A percentile compares a stretch with the other conserved stretches of the same genome.
phyloP scores from a whole-genome alignment of 2,113 vertebrate species.

The Hippopotamus amphibius region DNA sequence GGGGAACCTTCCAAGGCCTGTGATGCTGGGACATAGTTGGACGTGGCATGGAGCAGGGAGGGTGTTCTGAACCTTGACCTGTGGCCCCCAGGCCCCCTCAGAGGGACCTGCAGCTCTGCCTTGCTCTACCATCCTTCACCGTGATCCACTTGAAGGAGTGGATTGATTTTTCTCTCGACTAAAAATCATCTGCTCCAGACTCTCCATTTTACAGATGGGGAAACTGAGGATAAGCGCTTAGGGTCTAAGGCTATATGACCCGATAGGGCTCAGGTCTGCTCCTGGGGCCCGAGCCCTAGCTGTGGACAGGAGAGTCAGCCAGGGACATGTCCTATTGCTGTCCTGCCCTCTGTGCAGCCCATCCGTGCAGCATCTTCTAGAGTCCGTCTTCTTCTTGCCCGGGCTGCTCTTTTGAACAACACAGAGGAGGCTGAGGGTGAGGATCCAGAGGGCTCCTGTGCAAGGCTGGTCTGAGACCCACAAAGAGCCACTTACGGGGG shows the following conservation, averaged over 20 bases:
- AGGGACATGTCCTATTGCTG: neutral
- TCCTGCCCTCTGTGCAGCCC: neutral
- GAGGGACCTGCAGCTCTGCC: neutral
- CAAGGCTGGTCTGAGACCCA: neutral
- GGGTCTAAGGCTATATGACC: neutral
- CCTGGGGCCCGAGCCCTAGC: neutral
- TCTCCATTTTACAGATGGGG: neutral
- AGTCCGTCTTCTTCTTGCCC: neutral
- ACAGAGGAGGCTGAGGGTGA: neutral
- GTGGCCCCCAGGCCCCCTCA: accelerated
- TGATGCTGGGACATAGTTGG: neutral
- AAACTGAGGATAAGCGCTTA: neutral
- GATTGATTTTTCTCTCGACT: neutral
- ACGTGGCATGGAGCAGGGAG: accelerated
- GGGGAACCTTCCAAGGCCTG: accelerated
- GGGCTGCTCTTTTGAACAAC: neutral
- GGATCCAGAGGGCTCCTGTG: neutral
- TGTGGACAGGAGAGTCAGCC: neutral
- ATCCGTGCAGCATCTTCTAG: neutral
- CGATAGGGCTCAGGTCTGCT: accelerated
- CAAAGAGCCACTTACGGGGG: neutral
- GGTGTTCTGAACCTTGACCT: neutral
- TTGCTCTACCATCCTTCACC: neutral
- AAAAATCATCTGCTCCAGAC: neutral
- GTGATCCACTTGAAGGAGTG: accelerated